A percentile compares a stretch with the other conserved stretches of the same genome.
Conservation (phyloP, 1,140 invertebrate species). For the Cecropterus lyciades region DNA sequence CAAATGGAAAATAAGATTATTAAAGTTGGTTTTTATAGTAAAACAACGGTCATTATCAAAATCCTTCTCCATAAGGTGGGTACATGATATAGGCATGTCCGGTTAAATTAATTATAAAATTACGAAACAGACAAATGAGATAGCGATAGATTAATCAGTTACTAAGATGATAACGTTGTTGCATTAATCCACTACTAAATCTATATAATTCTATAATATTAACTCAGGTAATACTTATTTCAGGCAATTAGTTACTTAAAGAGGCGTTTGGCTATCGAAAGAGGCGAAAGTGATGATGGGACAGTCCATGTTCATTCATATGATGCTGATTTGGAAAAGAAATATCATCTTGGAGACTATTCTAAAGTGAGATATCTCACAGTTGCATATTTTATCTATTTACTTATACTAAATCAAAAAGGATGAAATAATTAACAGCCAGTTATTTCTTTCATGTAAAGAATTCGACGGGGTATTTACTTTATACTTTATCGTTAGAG, state of each 20-base stretch:
- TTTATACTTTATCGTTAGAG: too few relatives aligned
- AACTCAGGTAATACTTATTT: slow-evolving; percentile 26
- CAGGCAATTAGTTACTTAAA: slow-evolving; percentile 55
- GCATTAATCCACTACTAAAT: background rate
- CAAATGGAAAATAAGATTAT: too few relatives aligned
- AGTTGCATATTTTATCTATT: too few relatives aligned
- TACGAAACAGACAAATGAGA: background rate
- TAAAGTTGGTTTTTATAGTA: too few relatives aligned
- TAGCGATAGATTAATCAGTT: background rate
- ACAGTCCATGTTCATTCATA: slow-evolving; percentile 55
- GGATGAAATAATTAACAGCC: too few relatives aligned
- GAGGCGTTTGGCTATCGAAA: slow-evolving; percentile 54
- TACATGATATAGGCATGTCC: too few relatives aligned
- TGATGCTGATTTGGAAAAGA: slow-evolving; percentile 58
- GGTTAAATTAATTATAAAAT: background rate
- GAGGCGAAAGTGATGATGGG: slow-evolving; percentile 79
- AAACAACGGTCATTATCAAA: too few relatives aligned
- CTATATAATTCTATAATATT: background rate
- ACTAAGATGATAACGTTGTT: background rate
- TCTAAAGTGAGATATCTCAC: slow-evolving; percentile 56
- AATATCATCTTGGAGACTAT: slow-evolving; percentile 56
- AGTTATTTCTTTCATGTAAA: too few relatives aligned
- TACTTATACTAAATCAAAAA: too few relatives aligned
- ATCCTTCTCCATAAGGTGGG: background rate
- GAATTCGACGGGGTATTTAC: too few relatives aligned